Evolutionary conservation across 1,140 invertebrate species (phyloP), one percentile per base, ranked within the genome.

Genomic region (Hyphantria cunea): DNA sequence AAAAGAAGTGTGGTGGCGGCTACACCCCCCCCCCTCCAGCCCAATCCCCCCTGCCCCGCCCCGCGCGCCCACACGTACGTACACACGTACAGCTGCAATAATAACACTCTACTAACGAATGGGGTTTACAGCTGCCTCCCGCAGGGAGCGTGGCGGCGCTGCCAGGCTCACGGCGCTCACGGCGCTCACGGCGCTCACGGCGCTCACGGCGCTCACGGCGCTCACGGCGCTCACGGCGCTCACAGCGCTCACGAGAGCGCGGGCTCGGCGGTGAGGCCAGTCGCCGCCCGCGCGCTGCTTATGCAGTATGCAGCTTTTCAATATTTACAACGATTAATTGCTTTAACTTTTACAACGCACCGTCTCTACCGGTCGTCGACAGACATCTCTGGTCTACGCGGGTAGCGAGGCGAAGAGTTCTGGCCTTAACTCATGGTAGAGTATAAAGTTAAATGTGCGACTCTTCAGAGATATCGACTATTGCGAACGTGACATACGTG

Each of bases 71-170:
- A 41, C 68, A 69, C 66, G 15, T 66, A 76, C 64, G 60, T 64
- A 51, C 68, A 66, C 68, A 55, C 58, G n/a, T n/a, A n/a, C n/a
- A 42, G 41, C 34, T 49, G 33, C 33, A 34, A 64, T 33, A n/a
- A n/a, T n/a, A 64, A 64, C 50, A 70, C 70, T 66, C 67, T 67
- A 74, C 69, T 73, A 72, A 68, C 63, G 55, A 76, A 76, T 82
- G 82, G 82, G 82, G 80, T 81, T 84, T 79, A 72, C 72, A 69
- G 56, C 70, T 64, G 65, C 31, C 65, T 54, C 58, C 60, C 17
- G 44, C 41, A 53, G 7, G 15, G 12, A 42, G 32, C 41, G 39
- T 33, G 51, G 64, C 45, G 12, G 54, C 54, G 37, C 41, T 54
- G 56, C 52, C 25, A 56, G 37, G n/a, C n/a, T n/a, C 64, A 45